A percentile compares a stretch with the other conserved stretches of the same genome.
Evolutionary conservation across 2,113 vertebrate genomes (phyloP).

Genomic region (Eublepharis macularius): DNA sequence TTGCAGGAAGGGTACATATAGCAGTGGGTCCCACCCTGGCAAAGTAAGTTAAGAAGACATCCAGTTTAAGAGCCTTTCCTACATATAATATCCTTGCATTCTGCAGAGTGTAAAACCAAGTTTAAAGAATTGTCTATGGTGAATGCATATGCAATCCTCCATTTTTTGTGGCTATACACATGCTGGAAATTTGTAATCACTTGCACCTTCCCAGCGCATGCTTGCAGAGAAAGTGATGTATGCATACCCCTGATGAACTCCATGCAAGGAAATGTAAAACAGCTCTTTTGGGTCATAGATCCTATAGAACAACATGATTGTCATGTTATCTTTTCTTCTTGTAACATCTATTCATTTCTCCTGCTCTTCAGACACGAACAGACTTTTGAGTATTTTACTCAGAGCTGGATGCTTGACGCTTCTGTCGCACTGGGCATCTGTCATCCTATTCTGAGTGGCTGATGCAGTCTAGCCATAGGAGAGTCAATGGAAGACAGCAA

Average conservation of each 20-base stretch:
- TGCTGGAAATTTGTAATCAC: background rate
- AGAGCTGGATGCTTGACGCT: background rate
- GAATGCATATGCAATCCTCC: background rate
- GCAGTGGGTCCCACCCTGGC: background rate
- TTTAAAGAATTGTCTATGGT: background rate
- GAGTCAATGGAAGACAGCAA: background rate
- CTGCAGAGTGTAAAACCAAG: background rate
- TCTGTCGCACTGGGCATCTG: background rate
- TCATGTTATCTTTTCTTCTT: background rate
- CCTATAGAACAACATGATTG: background rate
- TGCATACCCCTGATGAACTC: background rate
- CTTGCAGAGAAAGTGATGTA: background rate
- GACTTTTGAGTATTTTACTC: background rate
- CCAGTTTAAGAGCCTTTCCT: background rate
- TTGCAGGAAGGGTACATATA: background rate
- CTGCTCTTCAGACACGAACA: background rate
- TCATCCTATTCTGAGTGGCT: background rate
- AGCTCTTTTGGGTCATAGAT: background rate
- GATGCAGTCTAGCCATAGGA: background rate
- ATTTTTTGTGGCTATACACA: background rate
- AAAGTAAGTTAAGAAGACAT: background rate
- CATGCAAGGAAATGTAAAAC: background rate
- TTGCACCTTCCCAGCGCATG: background rate
- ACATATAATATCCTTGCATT: background rate
- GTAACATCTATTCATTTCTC: background rate